Base-by-base conservation (phyloP, 2,113 vertebrate genomes). In the Mormyrus iriodes region DNA sequence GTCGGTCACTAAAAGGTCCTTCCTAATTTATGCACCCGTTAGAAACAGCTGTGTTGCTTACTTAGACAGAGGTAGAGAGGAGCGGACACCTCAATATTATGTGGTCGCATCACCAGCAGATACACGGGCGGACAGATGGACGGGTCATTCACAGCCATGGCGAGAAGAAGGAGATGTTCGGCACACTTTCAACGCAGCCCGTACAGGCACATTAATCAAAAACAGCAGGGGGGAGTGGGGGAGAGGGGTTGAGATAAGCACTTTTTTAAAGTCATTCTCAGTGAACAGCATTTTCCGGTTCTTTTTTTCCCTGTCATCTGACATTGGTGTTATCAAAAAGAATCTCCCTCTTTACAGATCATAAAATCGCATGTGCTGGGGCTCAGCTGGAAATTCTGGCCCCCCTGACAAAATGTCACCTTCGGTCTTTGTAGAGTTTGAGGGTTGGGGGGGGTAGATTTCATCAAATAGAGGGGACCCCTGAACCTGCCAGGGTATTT, bases 201-300 rank as follows among this genome's bases (percentile, higher is more conserved):
- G 31, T 35, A 86, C 48, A 86, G 85, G 19, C 27, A 53, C 85
- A 53, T 86, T 86, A 55, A 86, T 85, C 85, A 86, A 35, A 53
- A 86, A 39, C 85, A 35, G 51, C 35, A 35, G 51, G 84, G 48
- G 15, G 48, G 17, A 19, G 19, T 39, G 83, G 21, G 44, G 8
- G 83, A 12, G 48, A 17, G 35, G n/a, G 51, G 85, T 39, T 17
- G 31, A 53, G 27, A 35, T 86, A 48, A 85, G 83, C 83, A 49
- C 24, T 85, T 85, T 85, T 51, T 85, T 21, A 49, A 85, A 85
- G 83, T 42, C 35, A 42, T 79, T 79, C 73, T 79, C 73, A 79
- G 17, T 79, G 73, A 39, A 42, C 17, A 42, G 73, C 73, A 42
- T 49, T 85, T 24, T 84, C 79, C 21, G 17, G 19, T 83, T 27